A percentile compares a stretch with the other conserved stretches of the same genome.
phyloP scores from a whole-genome alignment of 2,797 vertebrate genomes.

The Setipinna tenuifilis region DNA sequence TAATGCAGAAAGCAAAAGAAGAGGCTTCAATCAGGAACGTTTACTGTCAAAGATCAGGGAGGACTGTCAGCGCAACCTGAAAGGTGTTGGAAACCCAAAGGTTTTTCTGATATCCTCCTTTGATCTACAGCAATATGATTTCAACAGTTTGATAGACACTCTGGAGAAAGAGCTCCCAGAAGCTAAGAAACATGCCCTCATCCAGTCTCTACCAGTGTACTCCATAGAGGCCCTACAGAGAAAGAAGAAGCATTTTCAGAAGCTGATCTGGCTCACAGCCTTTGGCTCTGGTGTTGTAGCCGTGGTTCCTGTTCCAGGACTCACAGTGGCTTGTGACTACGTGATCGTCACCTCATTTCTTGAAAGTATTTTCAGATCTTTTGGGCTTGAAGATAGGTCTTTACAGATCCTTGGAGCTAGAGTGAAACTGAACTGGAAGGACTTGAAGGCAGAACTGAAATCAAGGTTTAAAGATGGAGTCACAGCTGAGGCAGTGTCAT shows the following conservation, averaged over 20 bases:
- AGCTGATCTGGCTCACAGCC: conserved; percentile 3
- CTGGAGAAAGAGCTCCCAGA: conserved; percentile 6
- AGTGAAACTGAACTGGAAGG: not conserved
- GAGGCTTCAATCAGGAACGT: not conserved
- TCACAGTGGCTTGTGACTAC: not conserved
- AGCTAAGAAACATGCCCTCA: not conserved
- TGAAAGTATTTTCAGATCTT: not conserved
- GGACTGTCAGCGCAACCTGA: not conserved
- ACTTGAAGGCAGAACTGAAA: not conserved
- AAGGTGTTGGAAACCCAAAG: not conserved
- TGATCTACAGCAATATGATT: not conserved
- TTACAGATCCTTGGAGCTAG: not conserved
- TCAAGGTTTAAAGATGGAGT: not conserved
- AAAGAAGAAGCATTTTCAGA: not conserved
- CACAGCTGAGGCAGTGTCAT: not conserved
- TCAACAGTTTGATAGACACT: not conserved
- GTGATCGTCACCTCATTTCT: not conserved
- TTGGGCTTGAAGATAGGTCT: not conserved
- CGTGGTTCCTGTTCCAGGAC: not conserved
- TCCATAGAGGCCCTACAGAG: not conserved
- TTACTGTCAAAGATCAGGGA: not conserved
- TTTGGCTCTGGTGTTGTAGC: not conserved
- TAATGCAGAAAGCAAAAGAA: conserved; percentile 18
- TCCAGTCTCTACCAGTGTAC: not conserved
- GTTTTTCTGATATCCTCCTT: conserved; percentile 13